Percentiles rank a stretch among this genome's conserved stretches.
Evolutionary conservation across 2,113 vertebrate species (phyloP).

Genomic region (Sturnus vulgaris): DNA sequence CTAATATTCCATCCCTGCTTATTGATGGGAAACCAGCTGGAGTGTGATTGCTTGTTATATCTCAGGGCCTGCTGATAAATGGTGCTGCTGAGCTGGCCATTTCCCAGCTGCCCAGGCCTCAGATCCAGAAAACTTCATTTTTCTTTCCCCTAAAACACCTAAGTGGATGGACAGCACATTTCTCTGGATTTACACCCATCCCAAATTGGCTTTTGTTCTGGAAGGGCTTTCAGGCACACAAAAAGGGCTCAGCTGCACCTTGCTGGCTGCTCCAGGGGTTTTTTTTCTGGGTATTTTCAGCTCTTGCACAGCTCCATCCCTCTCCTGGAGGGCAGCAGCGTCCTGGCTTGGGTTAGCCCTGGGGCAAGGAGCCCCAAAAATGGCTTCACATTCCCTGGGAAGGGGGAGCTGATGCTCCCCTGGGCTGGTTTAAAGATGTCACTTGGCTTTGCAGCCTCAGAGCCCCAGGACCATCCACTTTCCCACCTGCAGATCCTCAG

Average conservation of each 20-base stretch:
- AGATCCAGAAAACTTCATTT: background rate
- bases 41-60: conserved; percentile 27
- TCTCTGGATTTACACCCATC: background rate
- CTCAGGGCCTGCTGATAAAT: background rate
- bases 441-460: background rate
- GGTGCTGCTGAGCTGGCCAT: background rate
- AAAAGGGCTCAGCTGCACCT: background rate
- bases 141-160: background rate
- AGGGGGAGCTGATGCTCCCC: background rate
- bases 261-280: background rate
- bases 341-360: rapidly evolving
- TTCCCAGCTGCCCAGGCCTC: background rate
- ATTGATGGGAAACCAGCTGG: conserved; percentile 23
- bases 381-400: rapidly evolving
- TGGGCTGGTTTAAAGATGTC: background rate
- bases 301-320: background rate
- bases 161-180: rapidly evolving
- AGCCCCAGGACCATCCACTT: background rate
- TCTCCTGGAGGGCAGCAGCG: background rate
- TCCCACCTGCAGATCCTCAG: background rate
- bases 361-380: background rate
- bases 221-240: background rate
- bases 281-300: background rate
- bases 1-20: background rate
- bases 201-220: rapidly evolving